Base-by-base conservation (phyloP, 2,797 vertebrate genomes). In the Valencia hispanica region DNA sequence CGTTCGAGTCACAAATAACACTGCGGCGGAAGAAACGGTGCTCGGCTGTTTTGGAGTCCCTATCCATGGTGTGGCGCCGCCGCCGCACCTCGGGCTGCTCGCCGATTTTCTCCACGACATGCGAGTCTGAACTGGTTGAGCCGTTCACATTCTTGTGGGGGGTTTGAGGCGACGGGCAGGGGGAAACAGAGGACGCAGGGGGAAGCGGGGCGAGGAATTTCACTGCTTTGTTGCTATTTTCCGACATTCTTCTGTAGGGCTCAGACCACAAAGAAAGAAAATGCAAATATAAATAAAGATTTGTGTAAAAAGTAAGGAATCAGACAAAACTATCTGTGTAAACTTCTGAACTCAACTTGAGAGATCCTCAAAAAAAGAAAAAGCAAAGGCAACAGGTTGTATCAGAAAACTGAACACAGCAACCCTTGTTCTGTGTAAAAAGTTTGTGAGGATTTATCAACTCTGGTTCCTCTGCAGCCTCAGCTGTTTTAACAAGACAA, bases 1-100 rank as follows among this genome's bases (percentile, higher is more conserved):
- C 97, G 5, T 98, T 99, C n/a, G 98, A 99, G 91, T 99, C 98
- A 72, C 98, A 99, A 84, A 99, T 99, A 86, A 99, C 98, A 68
- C 98, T 99, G 73, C 98, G 97, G 65, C 98, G 96, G 89, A 99
- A 99, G 89, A 99, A 99, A 34, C 98, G 96, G 90, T 99, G 98
- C 92, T 99, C 97, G 0, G 96, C 96, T 18, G 96, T 96, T 39
- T 97, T 97, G 75, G 96, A 97, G 94, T 99, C 98, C 90, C 97
- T 96, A 83, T 99, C 98, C 98, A 99, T 98, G 0, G 98, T 99
- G 94, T 99, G 98, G 72, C 98, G 97, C 75, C 98, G 96, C 0
- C 97, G 96, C 53, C 95, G 96, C 84, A 99, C 97, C 83, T 96
- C 97, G 0, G 96, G 87, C 47, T 92, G 80, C 12, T 69, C 90